Conservation (phyloP, 2,113 vertebrate species). For the Lota lota region DNA sequence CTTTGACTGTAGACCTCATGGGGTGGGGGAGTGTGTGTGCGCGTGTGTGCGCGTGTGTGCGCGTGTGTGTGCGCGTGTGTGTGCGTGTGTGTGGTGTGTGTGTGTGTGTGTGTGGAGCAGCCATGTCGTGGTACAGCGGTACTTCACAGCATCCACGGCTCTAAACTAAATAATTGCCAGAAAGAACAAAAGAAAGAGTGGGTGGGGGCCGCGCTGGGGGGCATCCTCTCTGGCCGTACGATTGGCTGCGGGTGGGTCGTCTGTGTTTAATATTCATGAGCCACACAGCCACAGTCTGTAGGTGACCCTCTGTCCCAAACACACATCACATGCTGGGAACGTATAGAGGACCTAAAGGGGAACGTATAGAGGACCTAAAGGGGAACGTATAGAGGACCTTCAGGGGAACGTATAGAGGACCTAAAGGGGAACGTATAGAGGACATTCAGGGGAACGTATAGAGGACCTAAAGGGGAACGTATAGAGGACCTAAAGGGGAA, state of each 20-base stretch:
- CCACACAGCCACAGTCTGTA: conserved; percentile 7
- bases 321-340: too few relatives aligned
- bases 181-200: not conserved
- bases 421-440: not conserved
- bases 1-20: not conserved
- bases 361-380: not conserved
- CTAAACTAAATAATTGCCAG: not conserved
- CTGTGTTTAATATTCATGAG: conserved; percentile 68
- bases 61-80: not conserved
- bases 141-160: too few relatives aligned
- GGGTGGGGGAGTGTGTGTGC: not conserved
- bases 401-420: too few relatives aligned
- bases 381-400: too few relatives aligned
- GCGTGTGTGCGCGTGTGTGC: not conserved
- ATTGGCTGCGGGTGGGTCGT: conserved; percentile 63
- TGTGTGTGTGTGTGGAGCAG: not conserved
- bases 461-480: not conserved
- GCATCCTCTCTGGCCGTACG: conserved; percentile 40
- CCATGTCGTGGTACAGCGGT: too few relatives aligned
- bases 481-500: too few relatives aligned
- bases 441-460: too few relatives aligned
- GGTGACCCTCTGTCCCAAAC: conserved; percentile 41
- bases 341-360: too few relatives aligned
- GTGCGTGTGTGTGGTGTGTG: not conserved
- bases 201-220: not conserved